Evolutionary conservation across 2,888 invertebrate species (phyloP), one percentile per base, ranked within the genome.

Genomic region (Ennomos quercinarius): DNA sequence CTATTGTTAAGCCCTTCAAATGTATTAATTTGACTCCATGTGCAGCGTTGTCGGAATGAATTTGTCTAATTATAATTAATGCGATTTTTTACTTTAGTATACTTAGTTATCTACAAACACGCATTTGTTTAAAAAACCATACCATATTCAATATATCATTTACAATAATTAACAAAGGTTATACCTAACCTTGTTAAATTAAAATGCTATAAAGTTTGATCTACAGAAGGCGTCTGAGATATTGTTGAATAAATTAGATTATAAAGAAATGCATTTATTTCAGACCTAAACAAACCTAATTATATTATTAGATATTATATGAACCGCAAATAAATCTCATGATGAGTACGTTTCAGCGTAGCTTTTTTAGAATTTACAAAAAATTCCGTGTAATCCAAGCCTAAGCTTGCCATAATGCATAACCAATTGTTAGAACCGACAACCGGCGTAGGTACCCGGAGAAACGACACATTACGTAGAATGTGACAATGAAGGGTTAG

Each of bases 301-400:
- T n/a, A n/a, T n/a, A n/a, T n/a, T n/a, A n/a, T n/a, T n/a, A n/a
- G 3, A 17, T 73, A 56, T 66, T 69, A 74, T 69, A 70, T 69
- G 63, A 74, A 70, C 67, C 57, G 27, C 2, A 27, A 2, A 27
- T 5, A 65, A 63, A 70, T 71, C 71, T 69, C 65, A 58, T 68
- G 64, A 63, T n/a, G n/a, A n/a, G n/a, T 56, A 53, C 59, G 55
- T 70, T 41, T 52, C 47, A 43, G 64, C 70, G 67, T 78, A 71
- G 71, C 67, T 64, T 66, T 65, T 65, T 75, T 69, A 55, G 68
- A 73, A 68, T 77, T 72, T 69, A 74, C 72, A 68, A 72, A 70
- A 74, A 78, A 82, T 71, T 74, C 74, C 74, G 62, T 81, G 84
- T 87, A 86, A 87, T 84, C 81, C 79, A 66, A 68, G 66, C 63